Evolutionary conservation across 2,113 vertebrate genomes (phyloP).

Genomic region (Emberiza fucata): DNA sequence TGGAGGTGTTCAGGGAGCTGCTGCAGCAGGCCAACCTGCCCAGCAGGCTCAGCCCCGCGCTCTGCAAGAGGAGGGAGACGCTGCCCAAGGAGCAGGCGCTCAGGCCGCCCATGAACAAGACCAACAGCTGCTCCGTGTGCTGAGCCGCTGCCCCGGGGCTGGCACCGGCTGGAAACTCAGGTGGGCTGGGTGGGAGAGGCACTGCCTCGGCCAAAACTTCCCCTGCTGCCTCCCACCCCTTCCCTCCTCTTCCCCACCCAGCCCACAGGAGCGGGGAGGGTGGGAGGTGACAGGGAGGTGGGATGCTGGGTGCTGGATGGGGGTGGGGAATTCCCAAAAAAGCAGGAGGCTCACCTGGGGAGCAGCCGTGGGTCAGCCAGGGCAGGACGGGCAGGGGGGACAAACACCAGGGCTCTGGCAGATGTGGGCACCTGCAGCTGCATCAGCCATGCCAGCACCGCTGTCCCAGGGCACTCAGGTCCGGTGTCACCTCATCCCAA

Average conservation of each 20-base stretch:
- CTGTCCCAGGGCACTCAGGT: neutral
- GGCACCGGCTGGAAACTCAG: neutral
- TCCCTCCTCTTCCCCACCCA: neutral
- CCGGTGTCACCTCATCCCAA: neutral
- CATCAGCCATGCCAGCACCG: neutral
- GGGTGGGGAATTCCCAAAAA: neutral
- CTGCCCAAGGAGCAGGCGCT: slow-evolving; percentile 78
- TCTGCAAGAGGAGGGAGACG: slow-evolving; percentile 85
- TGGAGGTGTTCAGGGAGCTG: slow-evolving; percentile 87
- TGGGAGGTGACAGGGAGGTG: neutral
- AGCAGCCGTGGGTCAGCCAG: accelerated
- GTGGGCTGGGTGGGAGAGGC: slow-evolving; percentile 6
- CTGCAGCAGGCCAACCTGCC: slow-evolving; percentile 85
- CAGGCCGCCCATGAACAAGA: slow-evolving; percentile 90
- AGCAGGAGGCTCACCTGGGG: neutral
- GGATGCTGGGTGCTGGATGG: neutral
- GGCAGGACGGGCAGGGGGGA: neutral
- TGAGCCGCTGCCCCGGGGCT: slow-evolving; percentile 6
- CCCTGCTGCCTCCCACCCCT: neutral
- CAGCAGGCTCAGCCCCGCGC: slow-evolving; percentile 80
- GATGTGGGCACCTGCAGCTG: neutral
- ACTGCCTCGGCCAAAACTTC: neutral
- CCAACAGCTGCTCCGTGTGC: slow-evolving; percentile 88
- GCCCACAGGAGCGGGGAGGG: neutral
- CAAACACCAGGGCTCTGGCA: neutral